Percentiles rank a stretch among this genome's conserved stretches.
These are phyloP conservation scores for Lepidochitona cinerea DNA, from an alignment of 2,888 invertebrate species.

Conservation along the genomic window DNA sequence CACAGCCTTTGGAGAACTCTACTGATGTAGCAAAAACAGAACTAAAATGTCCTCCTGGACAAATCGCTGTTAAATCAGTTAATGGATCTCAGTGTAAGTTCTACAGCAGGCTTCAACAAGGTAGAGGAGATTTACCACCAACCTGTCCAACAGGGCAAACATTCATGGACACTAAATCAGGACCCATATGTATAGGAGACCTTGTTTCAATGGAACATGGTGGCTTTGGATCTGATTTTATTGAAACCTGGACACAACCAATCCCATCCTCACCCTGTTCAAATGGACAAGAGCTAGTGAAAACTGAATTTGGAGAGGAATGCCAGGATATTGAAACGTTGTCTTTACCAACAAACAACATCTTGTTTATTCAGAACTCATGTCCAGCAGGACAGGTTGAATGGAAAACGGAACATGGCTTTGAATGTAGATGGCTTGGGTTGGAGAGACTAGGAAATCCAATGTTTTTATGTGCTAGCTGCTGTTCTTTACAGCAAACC, in stretches of 20 bases:
- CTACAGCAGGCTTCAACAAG: neutral
- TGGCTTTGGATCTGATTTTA: neutral
- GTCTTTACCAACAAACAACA: neutral
- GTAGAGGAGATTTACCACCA: neutral
- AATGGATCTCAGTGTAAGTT: slow-evolving; percentile 10
- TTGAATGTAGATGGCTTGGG: neutral
- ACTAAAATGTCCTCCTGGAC: slow-evolving; percentile 21
- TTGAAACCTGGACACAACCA: neutral
- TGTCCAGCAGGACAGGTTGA: neutral
- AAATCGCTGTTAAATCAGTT: slow-evolving; percentile 11
- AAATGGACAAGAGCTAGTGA: neutral
- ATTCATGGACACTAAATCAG: slow-evolving; percentile 10
- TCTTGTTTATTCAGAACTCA: neutral
- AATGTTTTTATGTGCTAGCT: neutral
- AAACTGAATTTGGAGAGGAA: neutral
- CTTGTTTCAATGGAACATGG: neutral
- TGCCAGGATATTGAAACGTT: neutral
- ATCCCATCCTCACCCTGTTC: neutral
- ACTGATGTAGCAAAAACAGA: neutral
- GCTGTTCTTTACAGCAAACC: neutral
- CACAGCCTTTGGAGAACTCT: neutral
- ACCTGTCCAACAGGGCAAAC: slow-evolving; percentile 25
- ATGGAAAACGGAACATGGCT: neutral
- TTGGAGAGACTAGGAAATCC: neutral
- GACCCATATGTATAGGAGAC: slow-evolving; percentile 16